phyloP scores from a whole-genome alignment of 2,888 invertebrate genomes.

The Dioctria linearis region DNA sequence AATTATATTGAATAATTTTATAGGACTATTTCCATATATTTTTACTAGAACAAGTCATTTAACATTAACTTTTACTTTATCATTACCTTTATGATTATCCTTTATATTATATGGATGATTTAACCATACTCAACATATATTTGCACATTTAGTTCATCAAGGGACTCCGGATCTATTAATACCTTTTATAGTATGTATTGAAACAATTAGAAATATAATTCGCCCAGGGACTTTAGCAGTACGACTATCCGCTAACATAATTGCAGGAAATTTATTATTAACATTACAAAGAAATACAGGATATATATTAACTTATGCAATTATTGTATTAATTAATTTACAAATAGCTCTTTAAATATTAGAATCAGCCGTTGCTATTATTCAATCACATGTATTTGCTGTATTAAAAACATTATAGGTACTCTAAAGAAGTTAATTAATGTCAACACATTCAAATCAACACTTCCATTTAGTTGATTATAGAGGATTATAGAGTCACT shows the following conservation, averaged over 20 bases:
- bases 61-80: constrained; percentile 74
- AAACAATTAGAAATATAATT: too few relatives aligned
- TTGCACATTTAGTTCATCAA: constrained; percentile 79
- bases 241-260: constrained; percentile 82
- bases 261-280: constrained; percentile 82
- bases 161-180: constrained; percentile 77
- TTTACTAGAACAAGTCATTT: constrained; percentile 80
- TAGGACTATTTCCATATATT: constrained; percentile 81
- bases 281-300: constrained; percentile 74
- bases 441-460: constrained; percentile 74
- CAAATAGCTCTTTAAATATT: constrained; percentile 72
- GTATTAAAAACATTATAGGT: constrained; percentile 78
- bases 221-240: constrained; percentile 80
- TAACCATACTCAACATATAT: constrained; percentile 77
- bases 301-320: constrained; percentile 60
- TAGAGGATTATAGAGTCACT: constrained; percentile 77
- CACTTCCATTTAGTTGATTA: constrained; percentile 78
- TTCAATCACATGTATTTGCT: constrained; percentile 76
- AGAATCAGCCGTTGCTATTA: constrained; percentile 74
- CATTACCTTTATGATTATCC: constrained; percentile 77
- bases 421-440: constrained; percentile 78
- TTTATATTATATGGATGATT: constrained; percentile 79
- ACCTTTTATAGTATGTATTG: constrained; percentile 83
- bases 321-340: constrained; percentile 65
- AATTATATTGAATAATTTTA: constrained; percentile 79